Percentiles rank a stretch among this genome's conserved stretches.
phyloP scores from a whole-genome alignment of 1,140 invertebrate species.

The Ceratina calcarata region DNA sequence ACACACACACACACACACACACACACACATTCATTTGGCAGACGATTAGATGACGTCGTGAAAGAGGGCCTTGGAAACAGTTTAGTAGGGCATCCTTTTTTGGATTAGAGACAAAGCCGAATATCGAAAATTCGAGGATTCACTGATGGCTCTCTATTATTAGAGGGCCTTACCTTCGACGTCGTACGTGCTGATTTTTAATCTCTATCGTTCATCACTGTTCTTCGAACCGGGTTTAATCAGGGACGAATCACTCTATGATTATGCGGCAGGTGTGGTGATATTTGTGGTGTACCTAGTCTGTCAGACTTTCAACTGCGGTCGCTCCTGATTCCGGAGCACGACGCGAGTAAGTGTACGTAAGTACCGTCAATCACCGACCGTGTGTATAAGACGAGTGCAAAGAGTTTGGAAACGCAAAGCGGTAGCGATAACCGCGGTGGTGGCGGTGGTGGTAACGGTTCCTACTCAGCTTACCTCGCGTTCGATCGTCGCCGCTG shows the following conservation, averaged over 20 bases:
- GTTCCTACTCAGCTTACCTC: background rate
- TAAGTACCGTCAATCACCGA: background rate
- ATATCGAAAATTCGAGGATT: constrained; percentile 26
- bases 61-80: constrained; percentile 25
- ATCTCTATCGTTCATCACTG: constrained; percentile 14
- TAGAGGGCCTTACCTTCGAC: background rate
- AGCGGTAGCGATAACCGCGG: too few species aligned
- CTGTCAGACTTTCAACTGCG: background rate
- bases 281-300: background rate
- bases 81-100: constrained; percentile 44
- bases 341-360: too few species aligned
- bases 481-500: background rate
- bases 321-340: too few species aligned
- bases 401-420: constrained; percentile 2
- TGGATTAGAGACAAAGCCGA: constrained; percentile 51
- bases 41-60: constrained; percentile 10
- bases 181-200: constrained; percentile 2
- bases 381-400: background rate
- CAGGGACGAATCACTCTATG: too few species aligned
- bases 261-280: too few species aligned
- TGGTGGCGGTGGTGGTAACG: background rate
- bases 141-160: constrained; percentile 38
- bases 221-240: background rate
- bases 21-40: constrained; percentile 41
- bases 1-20: constrained; percentile 9